Evolutionary conservation across 2,888 invertebrate species (phyloP), one percentile per base, ranked within the genome.

Genomic region (Polyommatus iphigenia): DNA sequence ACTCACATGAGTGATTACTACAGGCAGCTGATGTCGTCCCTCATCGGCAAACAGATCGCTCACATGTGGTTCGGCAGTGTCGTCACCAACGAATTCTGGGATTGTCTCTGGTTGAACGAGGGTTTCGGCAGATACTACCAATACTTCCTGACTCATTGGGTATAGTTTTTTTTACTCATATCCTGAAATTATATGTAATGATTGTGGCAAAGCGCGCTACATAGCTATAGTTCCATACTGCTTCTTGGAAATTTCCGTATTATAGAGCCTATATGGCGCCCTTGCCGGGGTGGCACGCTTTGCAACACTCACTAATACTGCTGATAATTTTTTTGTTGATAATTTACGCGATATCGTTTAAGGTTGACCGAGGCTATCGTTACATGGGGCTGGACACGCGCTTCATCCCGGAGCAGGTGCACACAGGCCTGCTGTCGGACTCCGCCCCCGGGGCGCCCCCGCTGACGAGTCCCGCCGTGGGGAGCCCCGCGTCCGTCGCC

Each of bases 51-150:
- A 85, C 97, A 97, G 86, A 93, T 96, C 36, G 95, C 96, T 3
- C 97, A 97, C 85, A 96, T 96, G 95, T 96, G 96, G 96, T 96
- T 96, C 83, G 96, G 96, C 59, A 95, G 96, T 85, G 87, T 95
- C 32, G 95, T 96, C 6, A 96, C 96, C 2, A 94, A 95, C 76
- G 90, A 94, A 59, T 96, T 96, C 96, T 96, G 96, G 96, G 92
- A 94, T 24, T 94, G 91, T 20, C 86, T 95, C 1, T 96, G 96
- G 95, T 87, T 96, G 6, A 96, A 95, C 85, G 96, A 96, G 89
- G 96, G 95, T 4, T 96, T 97, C 80, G 97, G 97, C 0, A 94
- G 95, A 84, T 97, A 95, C 87, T 96, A 97, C 83, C 96, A 98
- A 86, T 97, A 97, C 85, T 95, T 95, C 83, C 94, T 95, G 0